Percentiles rank a stretch among this genome's conserved stretches.
These are phyloP conservation scores for Calypte anna DNA, from an alignment of 2,113 vertebrate genomes.

Conservation along the genomic window DNA sequence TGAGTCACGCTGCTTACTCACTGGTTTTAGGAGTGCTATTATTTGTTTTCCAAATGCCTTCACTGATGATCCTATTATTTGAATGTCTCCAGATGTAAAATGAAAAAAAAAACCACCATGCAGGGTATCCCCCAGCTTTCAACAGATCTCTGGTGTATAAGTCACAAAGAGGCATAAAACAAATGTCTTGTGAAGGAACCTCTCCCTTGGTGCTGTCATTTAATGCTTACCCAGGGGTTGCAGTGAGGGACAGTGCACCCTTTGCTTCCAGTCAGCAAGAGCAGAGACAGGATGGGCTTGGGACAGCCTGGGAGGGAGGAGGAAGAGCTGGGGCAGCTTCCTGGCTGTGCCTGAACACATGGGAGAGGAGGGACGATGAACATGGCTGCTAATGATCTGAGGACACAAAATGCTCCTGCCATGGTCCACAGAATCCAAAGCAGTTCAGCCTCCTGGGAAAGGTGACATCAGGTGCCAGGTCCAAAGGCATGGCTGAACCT, in stretches of 20 bases:
- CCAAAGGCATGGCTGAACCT: not conserved
- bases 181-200: not conserved
- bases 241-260: not conserved
- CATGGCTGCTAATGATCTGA: not conserved
- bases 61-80: not conserved
- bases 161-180: not conserved
- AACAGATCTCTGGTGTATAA: not conserved
- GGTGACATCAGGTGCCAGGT: accelerated
- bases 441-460: not conserved
- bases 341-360: not conserved
- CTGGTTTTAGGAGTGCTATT: not conserved
- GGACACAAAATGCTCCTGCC: not conserved
- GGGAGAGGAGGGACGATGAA: not conserved
- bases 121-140: not conserved
- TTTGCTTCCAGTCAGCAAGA: not conserved
- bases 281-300: not conserved
- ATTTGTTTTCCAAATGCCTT: not conserved
- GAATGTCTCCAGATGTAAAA: not conserved
- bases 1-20: constrained; percentile 47
- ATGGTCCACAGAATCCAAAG: not conserved
- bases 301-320: not conserved
- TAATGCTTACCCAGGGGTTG: not conserved
- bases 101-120: not conserved
- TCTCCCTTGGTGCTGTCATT: not conserved
- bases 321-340: not conserved